phyloP scores from a whole-genome alignment of 2,113 vertebrate genomes.

The Gyps fulvus region DNA sequence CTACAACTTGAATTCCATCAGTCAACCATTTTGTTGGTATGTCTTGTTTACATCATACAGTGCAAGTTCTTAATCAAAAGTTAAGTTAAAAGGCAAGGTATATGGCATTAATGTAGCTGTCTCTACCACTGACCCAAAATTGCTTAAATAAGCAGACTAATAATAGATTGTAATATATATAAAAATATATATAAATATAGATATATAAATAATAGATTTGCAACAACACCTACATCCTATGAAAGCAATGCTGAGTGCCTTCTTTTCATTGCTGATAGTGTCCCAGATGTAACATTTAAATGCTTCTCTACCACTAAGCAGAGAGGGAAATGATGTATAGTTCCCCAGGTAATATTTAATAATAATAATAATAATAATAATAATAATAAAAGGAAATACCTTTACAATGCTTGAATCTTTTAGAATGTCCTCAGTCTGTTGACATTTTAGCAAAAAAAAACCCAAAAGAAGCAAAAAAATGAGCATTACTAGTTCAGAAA shows the following conservation, averaged over 20 bases:
- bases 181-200: no score
- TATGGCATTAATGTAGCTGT: neutral
- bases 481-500: neutral
- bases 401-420: neutral
- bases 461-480: neutral
- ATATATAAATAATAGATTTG: neutral
- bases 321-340: neutral
- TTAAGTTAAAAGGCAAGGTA: neutral
- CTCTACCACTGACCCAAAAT: neutral
- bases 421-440: neutral
- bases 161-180: no score
- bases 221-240: fast-evolving
- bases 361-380: neutral
- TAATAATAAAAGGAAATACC: neutral
- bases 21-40: neutral
- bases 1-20: neutral
- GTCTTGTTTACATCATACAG: neutral
- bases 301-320: neutral
- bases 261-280: neutral
- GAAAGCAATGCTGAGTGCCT: neutral
- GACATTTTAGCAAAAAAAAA: neutral
- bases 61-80: neutral
- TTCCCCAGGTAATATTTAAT: neutral
- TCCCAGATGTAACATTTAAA: neutral
- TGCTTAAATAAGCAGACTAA: neutral